Evolutionary conservation across 2,888 invertebrate genomes (phyloP).

Genomic region (Nezara viridula): DNA sequence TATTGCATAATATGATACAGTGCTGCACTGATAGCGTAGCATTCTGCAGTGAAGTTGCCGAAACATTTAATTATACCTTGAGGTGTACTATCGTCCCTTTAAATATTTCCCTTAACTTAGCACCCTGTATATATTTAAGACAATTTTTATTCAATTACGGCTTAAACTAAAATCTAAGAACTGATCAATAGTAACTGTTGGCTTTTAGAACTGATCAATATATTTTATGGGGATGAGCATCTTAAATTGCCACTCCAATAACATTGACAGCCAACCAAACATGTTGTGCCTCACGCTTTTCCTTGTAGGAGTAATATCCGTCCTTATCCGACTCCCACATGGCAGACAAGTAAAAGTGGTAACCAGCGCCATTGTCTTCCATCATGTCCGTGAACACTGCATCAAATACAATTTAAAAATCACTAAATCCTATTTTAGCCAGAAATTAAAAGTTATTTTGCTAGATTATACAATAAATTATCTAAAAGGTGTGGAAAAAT

Average conservation of each 20-base stretch:
- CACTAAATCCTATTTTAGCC: neutral
- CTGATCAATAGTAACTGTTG: no score
- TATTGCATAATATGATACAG: no score
- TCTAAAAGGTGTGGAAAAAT: no score
- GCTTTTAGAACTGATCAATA: neutral
- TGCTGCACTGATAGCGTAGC: no score
- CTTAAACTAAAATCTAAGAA: neutral
- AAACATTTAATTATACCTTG: no score
- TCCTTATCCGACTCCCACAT: slow-evolving; percentile 18
- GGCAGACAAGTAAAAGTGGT: slow-evolving; percentile 28
- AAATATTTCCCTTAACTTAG: no score
- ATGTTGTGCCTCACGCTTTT: neutral
- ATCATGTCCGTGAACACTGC: slow-evolving; percentile 33
- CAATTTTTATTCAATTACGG: neutral
- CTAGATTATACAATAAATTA: neutral
- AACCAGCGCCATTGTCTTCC: slow-evolving; percentile 20
- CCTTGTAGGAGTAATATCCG: neutral
- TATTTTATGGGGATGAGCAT: neutral
- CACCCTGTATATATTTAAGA: no score
- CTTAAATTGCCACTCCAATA: neutral
- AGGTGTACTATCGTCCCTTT: no score
- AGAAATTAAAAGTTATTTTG: neutral
- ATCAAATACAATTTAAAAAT: neutral
- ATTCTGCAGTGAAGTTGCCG: no score
- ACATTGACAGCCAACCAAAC: neutral